These are phyloP conservation scores for Cerastoderma edule DNA, from an alignment of 2,888 invertebrate species.

Conservation along the genomic window DNA sequence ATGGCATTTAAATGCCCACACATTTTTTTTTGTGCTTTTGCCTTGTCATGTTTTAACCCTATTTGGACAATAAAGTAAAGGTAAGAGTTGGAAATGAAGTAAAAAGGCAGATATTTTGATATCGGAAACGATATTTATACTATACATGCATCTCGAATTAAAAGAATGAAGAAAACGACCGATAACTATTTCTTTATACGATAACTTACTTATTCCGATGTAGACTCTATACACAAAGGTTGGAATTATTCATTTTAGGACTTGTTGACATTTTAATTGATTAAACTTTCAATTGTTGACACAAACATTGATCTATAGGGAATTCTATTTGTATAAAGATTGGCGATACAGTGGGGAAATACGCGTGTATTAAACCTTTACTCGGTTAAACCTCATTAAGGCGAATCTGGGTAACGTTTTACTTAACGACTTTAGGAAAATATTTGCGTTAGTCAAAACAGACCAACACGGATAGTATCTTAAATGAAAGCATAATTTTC, in stretches of 20 bases:
- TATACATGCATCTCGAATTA: no score
- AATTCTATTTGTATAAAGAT: conserved; percentile 8
- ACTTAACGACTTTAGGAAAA: no score
- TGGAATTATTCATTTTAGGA: background rate
- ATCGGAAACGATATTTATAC: no score
- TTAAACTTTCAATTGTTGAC: conserved; percentile 1
- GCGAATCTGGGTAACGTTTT: background rate
- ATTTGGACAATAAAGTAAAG: no score
- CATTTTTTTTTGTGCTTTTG: no score
- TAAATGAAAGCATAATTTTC: no score
- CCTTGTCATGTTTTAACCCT: no score
- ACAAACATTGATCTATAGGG: conserved; percentile 9
- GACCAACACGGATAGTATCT: no score
- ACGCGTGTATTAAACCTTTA: background rate
- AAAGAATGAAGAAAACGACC: background rate
- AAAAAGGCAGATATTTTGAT: no score
- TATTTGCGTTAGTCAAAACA: no score
- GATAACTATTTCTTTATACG: background rate
- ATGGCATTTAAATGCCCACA: no score
- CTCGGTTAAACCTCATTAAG: conserved; percentile 3
- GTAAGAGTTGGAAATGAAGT: no score
- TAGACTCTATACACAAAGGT: background rate
- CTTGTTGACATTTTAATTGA: background rate
- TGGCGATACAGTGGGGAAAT: background rate
- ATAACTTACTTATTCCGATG: background rate